Conservation (phyloP, 1,140 invertebrate genomes). For the Daktulosphaira vitifoliae region DNA sequence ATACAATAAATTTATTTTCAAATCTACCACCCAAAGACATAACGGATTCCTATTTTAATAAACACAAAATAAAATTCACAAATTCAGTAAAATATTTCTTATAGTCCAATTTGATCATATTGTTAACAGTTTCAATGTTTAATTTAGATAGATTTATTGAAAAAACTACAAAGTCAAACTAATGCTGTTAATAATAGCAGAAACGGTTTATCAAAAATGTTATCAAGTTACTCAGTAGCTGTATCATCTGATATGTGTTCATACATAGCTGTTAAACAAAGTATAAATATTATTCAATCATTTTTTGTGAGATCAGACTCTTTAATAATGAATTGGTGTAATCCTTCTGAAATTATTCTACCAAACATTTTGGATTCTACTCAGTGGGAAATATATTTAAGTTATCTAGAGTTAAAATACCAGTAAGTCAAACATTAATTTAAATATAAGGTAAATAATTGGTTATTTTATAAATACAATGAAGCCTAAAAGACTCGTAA, state of each 20-base stretch:
- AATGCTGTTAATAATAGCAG: not conserved
- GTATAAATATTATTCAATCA: not conserved
- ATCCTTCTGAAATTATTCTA: not conserved
- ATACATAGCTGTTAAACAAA: not conserved
- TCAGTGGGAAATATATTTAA: constrained; percentile 8
- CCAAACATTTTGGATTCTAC: not conserved
- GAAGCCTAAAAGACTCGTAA: too few species aligned
- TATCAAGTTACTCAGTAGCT: not conserved
- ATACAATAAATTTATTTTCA: too few species aligned
- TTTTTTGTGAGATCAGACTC: constrained; percentile 6
- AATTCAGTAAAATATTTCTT: too few species aligned
- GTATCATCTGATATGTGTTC: constrained; percentile 8
- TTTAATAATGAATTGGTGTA: not conserved
- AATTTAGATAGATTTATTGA: constrained; percentile 1
- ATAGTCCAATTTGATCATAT: too few species aligned
- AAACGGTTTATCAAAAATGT: not conserved
- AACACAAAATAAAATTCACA: too few species aligned
- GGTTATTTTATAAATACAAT: too few species aligned
- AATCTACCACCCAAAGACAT: too few species aligned
- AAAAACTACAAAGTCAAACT: not conserved
- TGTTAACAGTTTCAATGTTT: not conserved
- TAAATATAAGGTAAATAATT: too few species aligned
- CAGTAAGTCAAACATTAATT: too few species aligned
- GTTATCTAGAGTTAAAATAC: not conserved
- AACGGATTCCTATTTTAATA: too few species aligned